Evolutionary conservation across 2,797 vertebrate species (phyloP), one percentile per base, ranked within the genome.

Genomic region (Chelon labrosus): DNA sequence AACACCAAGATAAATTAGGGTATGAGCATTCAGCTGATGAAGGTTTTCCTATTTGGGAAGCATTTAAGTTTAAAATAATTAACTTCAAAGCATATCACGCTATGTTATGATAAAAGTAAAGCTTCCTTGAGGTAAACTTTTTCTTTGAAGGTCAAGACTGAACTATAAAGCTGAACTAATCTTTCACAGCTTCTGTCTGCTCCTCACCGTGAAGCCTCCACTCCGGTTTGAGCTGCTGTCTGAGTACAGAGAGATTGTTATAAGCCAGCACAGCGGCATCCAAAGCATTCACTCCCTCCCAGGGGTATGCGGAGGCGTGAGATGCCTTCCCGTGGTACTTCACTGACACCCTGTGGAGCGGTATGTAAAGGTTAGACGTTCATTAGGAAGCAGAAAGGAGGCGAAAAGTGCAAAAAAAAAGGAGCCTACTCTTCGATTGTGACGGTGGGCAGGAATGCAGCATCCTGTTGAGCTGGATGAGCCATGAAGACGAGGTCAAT

Each of bases 201-300:
- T 49, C 11, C 75, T 90, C 79, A 93, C 97, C 96, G 60, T 98
- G 96, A 89, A 95, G 89, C 93, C 94, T 96, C 96, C 96, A 97
- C 63, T 95, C 91, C 31, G 97, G 96, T 89, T 93, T 97, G 92
- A 97, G 95, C 85, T 98, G 96, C 89, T 97, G 96, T 75, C 97
- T 94, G 83, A 98, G 94, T 44, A 92, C 91, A 82, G 97, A 97
- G 77, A 98, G 76, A 88, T 96, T 97, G 94, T 93, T 97, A 83
- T 97, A 98, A 35, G 96, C 96, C 65, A 97, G 93, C 74, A 98
- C 95, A 22, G 97, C 97, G 60, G 97, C 97, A 85, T 97, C 97
- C 91, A 98, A 91, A 42, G 97, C 96, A 58, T 97, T 98, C 63
- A 97, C 81, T 76, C 97, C 97, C 92, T 96, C 95, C 96, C 96